A percentile compares a stretch with the other conserved stretches of the same genome.
These are phyloP conservation scores for Dryas iulia DNA, from an alignment of 1,140 invertebrate species.

Conservation along the genomic window DNA sequence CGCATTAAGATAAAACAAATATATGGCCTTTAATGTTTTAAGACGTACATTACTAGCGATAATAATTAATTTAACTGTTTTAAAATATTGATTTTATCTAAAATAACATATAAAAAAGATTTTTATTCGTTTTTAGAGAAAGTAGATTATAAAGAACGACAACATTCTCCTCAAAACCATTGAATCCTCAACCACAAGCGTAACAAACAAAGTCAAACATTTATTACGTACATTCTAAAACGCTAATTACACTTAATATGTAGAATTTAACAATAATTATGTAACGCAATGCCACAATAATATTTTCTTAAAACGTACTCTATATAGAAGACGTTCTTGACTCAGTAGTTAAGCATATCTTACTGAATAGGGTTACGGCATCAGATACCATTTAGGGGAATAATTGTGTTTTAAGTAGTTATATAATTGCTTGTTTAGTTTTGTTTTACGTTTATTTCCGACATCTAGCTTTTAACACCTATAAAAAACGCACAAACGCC, in stretches of 20 bases:
- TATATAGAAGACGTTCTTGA: background rate
- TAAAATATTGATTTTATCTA: background rate
- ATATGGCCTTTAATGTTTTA: background rate
- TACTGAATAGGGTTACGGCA: too few relatives aligned
- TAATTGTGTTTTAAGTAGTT: too few relatives aligned
- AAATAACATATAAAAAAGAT: background rate
- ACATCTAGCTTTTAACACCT: too few relatives aligned
- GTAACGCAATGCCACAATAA: background rate
- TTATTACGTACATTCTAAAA: background rate
- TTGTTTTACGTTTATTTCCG: too few relatives aligned
- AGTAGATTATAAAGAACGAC: background rate
- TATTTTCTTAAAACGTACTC: background rate
- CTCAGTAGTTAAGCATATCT: too few relatives aligned
- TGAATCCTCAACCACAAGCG: background rate
- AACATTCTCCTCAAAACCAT: background rate
- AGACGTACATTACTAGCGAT: background rate
- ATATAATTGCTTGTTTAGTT: too few relatives aligned
- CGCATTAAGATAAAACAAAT: constrained; percentile 9
- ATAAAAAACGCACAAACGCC: too few relatives aligned
- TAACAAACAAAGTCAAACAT: background rate
- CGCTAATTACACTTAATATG: background rate
- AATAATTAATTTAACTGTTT: background rate
- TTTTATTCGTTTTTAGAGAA: background rate
- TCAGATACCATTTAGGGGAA: too few relatives aligned
- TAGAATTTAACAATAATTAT: background rate